Conservation (phyloP, 2,888 invertebrate genomes). For the Acanthosepion pharaonis region DNA sequence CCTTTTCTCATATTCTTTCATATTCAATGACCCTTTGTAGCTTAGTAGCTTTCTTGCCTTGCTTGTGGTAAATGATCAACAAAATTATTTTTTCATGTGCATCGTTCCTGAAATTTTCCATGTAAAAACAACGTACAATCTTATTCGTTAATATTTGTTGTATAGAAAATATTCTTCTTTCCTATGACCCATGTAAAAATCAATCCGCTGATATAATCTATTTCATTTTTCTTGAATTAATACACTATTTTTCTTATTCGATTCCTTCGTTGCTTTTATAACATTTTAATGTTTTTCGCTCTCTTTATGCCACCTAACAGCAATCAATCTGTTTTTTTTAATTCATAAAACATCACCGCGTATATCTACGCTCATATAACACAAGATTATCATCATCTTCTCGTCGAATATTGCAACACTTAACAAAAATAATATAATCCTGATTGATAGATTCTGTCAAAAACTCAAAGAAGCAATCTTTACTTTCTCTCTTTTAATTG, state of each 20-base stretch:
- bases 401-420: background rate
- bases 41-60: no score
- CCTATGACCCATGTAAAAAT: background rate
- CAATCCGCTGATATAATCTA: background rate
- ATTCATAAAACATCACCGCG: background rate
- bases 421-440: background rate
- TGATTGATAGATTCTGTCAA: constrained; percentile 21
- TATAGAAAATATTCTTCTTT: background rate
- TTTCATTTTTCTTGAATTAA: background rate
- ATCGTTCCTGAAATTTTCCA: no score
- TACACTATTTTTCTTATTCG: background rate
- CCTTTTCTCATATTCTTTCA: no score
- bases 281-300: background rate
- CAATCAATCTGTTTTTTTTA: background rate
- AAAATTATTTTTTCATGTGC: no score
- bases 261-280: background rate
- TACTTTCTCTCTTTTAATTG: background rate
- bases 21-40: no score
- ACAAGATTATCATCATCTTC: background rate
- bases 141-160: no score
- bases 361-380: background rate
- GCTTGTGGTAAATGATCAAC: no score
- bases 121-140: no score
- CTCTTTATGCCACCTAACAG: background rate
- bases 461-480: background rate